Evolutionary conservation across 2,113 vertebrate species (phyloP), one percentile per base, ranked within the genome.

Genomic region (Takifugu bimaculatus): DNA sequence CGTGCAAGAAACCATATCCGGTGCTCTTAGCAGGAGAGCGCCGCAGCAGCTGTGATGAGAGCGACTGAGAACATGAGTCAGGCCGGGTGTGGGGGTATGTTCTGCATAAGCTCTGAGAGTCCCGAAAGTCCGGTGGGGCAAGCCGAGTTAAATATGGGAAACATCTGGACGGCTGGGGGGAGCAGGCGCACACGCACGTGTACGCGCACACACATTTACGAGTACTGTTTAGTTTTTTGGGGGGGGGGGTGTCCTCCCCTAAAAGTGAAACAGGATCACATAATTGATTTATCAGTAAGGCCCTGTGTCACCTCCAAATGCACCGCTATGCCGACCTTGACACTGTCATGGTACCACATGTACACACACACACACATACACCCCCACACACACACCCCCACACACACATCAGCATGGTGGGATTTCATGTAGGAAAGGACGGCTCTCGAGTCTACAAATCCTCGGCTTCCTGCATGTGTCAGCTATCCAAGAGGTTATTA

Each of bases 241-340:
- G 50, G 77, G 20, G 20, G 20, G 20, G 20, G 20, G 20, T 20
- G 20, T 68, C 65, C 72, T 67, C 73, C 79, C 72, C 65, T 69
- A 70, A 55, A 29, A 32, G 47, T 85, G 86, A 84, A 89, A 89
- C 79, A 70, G 70, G 82, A 88, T 65, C 82, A 73, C 83, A 67
- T 87, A 85, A 88, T 85, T 83, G 85, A 88, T 88, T 86, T 82
- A 82, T 86, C 79, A 82, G 75, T 35, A 74, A 79, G 14, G 57
- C 58, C 13, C 7, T 29, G 62, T 77, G 80, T 85, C 84, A 80
- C 74, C 63, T 75, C 62, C 52, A 20, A 68, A 74, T 12, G 5
- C 69, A 75, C 65, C 64, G 60, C 62, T 47, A 26, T 43, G 63
- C 13, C 12, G 54, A 49, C 74, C 72, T 80, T 77, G 75, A 80